Evolutionary conservation across 2,888 invertebrate species (phyloP).

Genomic region (Nycteola revayana): DNA sequence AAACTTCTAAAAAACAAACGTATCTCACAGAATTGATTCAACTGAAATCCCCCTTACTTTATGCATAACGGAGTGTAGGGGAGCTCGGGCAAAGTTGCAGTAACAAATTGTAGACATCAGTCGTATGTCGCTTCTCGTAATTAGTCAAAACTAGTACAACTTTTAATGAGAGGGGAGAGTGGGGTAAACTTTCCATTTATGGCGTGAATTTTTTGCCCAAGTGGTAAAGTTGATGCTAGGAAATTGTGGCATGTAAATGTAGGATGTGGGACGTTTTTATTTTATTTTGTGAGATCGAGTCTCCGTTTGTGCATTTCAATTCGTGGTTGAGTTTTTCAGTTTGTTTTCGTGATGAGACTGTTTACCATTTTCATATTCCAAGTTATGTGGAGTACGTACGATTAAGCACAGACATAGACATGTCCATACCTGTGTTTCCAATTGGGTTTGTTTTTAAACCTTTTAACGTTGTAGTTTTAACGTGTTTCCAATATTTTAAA

Average conservation of each 20-base stretch:
- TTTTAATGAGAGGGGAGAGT: conserved; percentile 47
- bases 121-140: conserved; percentile 44
- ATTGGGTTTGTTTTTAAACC: too few species aligned
- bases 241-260: conserved; percentile 15
- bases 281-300: too few species aligned
- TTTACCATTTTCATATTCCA: too few species aligned
- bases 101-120: conserved; percentile 48
- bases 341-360: too few species aligned
- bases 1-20: too few species aligned
- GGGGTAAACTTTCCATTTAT: conserved; percentile 27
- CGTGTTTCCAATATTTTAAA: too few species aligned
- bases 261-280: not conserved
- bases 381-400: too few species aligned
- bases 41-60: conserved; percentile 16
- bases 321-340: too few species aligned
- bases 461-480: too few species aligned
- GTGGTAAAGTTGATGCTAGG: conserved; percentile 15
- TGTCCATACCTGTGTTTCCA: too few species aligned
- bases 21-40: conserved; percentile 22
- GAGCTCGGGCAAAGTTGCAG: conserved; percentile 30
- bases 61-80: conserved; percentile 17
- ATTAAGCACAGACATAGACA: too few species aligned
- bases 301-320: too few species aligned
- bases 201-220: conserved; percentile 23
- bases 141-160: conserved; percentile 49